Conservation (phyloP, 2,797 vertebrate genomes). For the Amphiprion clarkii region DNA sequence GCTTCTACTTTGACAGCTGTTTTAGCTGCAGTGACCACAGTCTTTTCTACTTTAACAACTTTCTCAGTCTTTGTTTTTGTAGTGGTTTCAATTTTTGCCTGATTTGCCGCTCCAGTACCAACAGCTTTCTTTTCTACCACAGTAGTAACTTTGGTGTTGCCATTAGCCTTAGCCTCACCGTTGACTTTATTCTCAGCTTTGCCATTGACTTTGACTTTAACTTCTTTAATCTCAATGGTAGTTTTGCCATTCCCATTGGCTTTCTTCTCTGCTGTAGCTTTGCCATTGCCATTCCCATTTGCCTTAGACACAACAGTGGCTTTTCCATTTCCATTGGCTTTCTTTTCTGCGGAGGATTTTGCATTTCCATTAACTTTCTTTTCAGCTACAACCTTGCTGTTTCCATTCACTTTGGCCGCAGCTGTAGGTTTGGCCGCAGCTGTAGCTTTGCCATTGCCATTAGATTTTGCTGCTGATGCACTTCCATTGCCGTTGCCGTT, state of each 20-base stretch:
- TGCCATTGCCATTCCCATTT: slow-evolving; percentile 60
- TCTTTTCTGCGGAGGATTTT: slow-evolving; percentile 67
- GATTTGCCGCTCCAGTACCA: slow-evolving; percentile 55
- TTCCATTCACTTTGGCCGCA: slow-evolving; percentile 68
- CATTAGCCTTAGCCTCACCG: slow-evolving; percentile 68
- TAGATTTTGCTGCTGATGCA: slow-evolving; percentile 45
- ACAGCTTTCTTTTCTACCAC: slow-evolving; percentile 72
- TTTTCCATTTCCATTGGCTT: slow-evolving; percentile 69
- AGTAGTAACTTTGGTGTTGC: slow-evolving; percentile 70
- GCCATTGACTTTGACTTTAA: slow-evolving; percentile 63
- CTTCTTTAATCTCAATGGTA: slow-evolving; percentile 51
- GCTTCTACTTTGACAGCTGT: slow-evolving; percentile 60
- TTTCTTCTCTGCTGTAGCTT: slow-evolving; percentile 68
- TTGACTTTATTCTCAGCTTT: slow-evolving; percentile 75
- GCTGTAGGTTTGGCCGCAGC: slow-evolving; percentile 58
- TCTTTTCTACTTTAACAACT: slow-evolving; percentile 69
- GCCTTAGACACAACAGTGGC: slow-evolving; percentile 59
- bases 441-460: slow-evolving; percentile 55
- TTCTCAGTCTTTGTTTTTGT: slow-evolving; percentile 67
- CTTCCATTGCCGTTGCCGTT: slow-evolving; percentile 70
- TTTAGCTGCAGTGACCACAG: slow-evolving; percentile 61
- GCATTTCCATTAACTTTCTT: slow-evolving; percentile 65
- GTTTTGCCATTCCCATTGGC: slow-evolving; percentile 72
- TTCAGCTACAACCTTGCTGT: slow-evolving; percentile 59
- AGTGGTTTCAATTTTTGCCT: slow-evolving; percentile 78